phyloP scores from a whole-genome alignment of 2,888 invertebrate species.

The Ormyrus pomaceus region DNA sequence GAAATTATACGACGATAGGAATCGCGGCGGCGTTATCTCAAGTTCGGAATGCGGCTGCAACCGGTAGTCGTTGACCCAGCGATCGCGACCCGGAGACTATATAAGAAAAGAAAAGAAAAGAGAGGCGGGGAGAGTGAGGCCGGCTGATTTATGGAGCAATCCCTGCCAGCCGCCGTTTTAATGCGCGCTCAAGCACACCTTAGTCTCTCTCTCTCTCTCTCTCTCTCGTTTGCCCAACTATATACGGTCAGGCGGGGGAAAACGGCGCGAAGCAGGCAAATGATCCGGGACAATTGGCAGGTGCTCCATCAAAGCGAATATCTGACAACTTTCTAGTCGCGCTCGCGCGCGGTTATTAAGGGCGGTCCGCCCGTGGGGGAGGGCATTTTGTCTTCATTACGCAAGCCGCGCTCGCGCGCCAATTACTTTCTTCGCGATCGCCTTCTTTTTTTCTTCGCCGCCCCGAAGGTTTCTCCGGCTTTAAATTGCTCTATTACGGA shows the following conservation, averaged over 20 bases:
- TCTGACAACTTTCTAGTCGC: constrained; percentile 34
- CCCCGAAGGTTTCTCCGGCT: neutral
- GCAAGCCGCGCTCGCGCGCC: neutral
- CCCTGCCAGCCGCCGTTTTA: constrained; percentile 17
- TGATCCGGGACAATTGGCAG: constrained; percentile 51
- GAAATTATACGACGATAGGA: constrained; percentile 49
- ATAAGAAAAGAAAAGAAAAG: neutral
- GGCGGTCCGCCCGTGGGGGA: neutral
- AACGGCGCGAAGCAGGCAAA: constrained; percentile 27
- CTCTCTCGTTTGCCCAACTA: too few relatives aligned
- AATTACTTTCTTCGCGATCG: neutral
- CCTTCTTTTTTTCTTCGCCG: neutral
- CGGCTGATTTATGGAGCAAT: constrained; percentile 48
- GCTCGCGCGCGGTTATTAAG: neutral
- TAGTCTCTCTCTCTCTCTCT: too few relatives aligned
- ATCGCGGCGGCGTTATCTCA: constrained; percentile 48
- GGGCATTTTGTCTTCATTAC: constrained; percentile 21
- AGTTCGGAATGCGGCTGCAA: constrained; percentile 49
- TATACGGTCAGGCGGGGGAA: too few relatives aligned
- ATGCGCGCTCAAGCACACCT: too few relatives aligned
- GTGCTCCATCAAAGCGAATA: constrained; percentile 35
- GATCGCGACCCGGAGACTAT: constrained; percentile 38
- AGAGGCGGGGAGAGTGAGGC: constrained; percentile 17
- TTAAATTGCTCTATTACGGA: neutral
- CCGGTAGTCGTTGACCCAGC: constrained; percentile 40